phyloP scores from a whole-genome alignment of 2,113 vertebrate species.

The Hippotragus niger region DNA sequence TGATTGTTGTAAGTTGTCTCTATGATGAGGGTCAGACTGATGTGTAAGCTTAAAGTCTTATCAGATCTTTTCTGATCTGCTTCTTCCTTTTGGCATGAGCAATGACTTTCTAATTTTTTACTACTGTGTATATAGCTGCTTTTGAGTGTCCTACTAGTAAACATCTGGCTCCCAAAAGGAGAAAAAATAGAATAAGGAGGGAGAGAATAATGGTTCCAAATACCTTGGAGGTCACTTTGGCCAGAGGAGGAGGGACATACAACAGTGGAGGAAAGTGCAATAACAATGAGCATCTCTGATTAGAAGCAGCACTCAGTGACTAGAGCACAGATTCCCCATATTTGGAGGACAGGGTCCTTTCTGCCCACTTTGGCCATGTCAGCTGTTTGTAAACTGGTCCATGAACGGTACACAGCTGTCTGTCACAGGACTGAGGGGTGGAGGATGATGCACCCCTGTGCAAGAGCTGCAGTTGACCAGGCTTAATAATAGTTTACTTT shows the following conservation, averaged over 20 bases:
- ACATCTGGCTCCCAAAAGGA: background rate
- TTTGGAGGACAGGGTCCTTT: background rate
- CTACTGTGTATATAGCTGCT: background rate
- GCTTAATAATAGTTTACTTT: background rate
- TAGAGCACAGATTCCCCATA: background rate
- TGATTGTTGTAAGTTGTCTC: background rate
- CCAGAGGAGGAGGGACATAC: fast-evolving
- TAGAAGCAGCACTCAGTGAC: fast-evolving
- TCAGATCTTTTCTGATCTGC: background rate
- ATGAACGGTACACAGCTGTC: background rate
- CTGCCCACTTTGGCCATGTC: fast-evolving
- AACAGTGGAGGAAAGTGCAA: background rate
- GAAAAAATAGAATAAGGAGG: background rate
- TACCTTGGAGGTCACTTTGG: background rate
- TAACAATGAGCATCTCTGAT: fast-evolving
- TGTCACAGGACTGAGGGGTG: fast-evolving
- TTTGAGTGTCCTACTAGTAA: background rate
- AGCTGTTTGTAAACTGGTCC: background rate
- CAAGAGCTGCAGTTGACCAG: background rate
- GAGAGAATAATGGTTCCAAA: background rate
- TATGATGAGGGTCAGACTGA: background rate
- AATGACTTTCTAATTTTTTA: background rate
- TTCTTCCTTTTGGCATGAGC: background rate
- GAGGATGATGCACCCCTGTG: fast-evolving
- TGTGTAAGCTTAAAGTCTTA: background rate